Base-by-base conservation (phyloP, 1,140 invertebrate species). In the Metaphire vulgaris region DNA sequence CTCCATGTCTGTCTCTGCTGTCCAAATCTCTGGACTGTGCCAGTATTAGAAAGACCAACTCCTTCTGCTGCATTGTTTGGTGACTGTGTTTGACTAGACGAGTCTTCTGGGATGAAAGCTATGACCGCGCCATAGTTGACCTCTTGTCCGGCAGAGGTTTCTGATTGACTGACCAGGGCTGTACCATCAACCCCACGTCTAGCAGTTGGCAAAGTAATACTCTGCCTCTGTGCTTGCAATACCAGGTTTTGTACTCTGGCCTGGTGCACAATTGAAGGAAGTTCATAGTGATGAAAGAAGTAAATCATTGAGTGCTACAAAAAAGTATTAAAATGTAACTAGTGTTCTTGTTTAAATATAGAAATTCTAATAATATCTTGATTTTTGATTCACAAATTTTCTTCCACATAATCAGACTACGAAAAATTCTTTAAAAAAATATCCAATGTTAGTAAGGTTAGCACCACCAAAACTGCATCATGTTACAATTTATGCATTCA, bases 261-360 rank as follows among this genome's bases (percentile, higher is more conserved):
- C 77, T 85, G 84, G 74, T 84, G 83, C 26, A 84, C 72, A 68
- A 86, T 85, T 26, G 83, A 83, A 41, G 97, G 97, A 80, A 99
- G 85, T 87, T 99, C 97, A 87, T 98, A 99, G 84, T 98, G 96
- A 86, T 99, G 97, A 87, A 98, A 99, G 89, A 99, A 99, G 88
- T 96, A 99, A 14, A 99, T 85, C 97, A 99, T 99, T 65, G 97
- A 99, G 87, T 99, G 97, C 95, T 99, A 90, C 16, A 28, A 26
- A 64, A 15, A 2, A 41, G 28, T 21, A 31, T 15, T 0, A 21
- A 33, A 72, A 31, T 16, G 21, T 6, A 33, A 69, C 30, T 12
- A 69, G 6, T 69, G 26, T 69, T 12, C 12, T 69, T 26, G 2
- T 69, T 69, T 15, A 33, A 33, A 72, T 33, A 15, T 56, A 30